Percentiles rank a stretch among this genome's conserved stretches.
Conservation (phyloP, 2,888 invertebrate species). For the Cosmia pyralina region DNA sequence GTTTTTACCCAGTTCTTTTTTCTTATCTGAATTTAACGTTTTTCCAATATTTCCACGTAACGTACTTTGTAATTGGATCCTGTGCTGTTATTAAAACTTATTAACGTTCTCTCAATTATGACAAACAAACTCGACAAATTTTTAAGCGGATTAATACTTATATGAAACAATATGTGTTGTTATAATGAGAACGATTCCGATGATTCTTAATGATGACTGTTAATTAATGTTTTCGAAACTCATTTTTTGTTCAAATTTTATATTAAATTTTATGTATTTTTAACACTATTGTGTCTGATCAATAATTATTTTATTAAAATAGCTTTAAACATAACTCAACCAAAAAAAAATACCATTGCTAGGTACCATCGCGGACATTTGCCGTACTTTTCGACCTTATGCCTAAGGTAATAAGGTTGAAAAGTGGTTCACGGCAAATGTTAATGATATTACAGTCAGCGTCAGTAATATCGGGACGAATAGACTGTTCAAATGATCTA, state of each 20-base stretch:
- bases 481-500: too few species aligned
- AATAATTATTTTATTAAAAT: too few species aligned
- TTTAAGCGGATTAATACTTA: conserved; percentile 40
- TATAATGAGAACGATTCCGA: conserved; percentile 8
- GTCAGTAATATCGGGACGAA: too few species aligned
- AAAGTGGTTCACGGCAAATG: too few species aligned
- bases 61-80: conserved; percentile 25
- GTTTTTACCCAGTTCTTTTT: background rate
- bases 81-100: conserved; percentile 44
- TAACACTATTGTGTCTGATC: background rate
- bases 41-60: background rate
- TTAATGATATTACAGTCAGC: too few species aligned
- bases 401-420: too few species aligned
- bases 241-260: background rate
- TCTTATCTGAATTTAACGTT: background rate
- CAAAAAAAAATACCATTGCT: too few species aligned
- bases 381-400: too few species aligned
- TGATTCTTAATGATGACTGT: conserved; percentile 15
- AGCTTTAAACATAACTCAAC: background rate
- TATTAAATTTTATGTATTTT: background rate
- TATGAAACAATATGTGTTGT: conserved; percentile 10
- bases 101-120: conserved; percentile 42
- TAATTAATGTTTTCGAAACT: conserved; percentile 7
- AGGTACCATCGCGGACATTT: too few species aligned
- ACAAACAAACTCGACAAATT: conserved; percentile 27